phyloP scores from a whole-genome alignment of 2,113 vertebrate species.

The Ctenomys sociabilis region DNA sequence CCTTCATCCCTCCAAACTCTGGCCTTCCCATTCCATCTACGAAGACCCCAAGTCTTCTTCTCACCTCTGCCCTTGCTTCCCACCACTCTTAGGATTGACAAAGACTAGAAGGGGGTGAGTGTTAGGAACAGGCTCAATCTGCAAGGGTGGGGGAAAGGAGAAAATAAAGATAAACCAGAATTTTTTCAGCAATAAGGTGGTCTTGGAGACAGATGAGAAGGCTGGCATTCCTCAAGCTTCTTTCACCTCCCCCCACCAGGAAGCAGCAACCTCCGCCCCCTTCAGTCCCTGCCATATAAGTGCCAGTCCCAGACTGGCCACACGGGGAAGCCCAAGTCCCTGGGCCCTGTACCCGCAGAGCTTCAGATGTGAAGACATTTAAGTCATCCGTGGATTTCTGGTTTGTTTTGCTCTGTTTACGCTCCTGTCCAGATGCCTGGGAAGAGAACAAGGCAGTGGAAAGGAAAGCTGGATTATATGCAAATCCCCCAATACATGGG shows the following conservation, averaged over 20 bases:
- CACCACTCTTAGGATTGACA: conserved; percentile 95
- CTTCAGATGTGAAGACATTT: conserved; percentile 87
- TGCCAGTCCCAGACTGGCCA: background rate
- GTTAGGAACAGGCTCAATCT: conserved; percentile 88
- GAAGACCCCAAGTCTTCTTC: conserved; percentile 28
- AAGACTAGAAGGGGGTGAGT: conserved; percentile 94
- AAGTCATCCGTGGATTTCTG: conserved; percentile 80
- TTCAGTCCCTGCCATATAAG: background rate
- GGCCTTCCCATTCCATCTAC: background rate
- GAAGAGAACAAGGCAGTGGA: background rate
- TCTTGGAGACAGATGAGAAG: background rate
- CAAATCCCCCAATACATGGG: background rate
- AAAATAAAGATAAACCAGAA: conserved; percentile 21
- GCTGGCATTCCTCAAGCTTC: background rate
- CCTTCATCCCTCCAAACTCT: background rate
- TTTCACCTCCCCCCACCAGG: background rate
- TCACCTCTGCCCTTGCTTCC: conserved; percentile 94
- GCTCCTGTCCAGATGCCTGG: conserved; percentile 85
- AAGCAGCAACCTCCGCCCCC: background rate
- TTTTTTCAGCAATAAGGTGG: conserved; percentile 25
- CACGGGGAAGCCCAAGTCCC: conserved; percentile 41
- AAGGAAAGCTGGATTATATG: background rate
- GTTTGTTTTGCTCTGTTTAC: conserved; percentile 86
- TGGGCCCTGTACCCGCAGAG: conserved; percentile 88
- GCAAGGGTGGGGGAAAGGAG: background rate